Evolutionary conservation across 1,140 invertebrate genomes (phyloP).

Genomic region (Octopus bimaculoides): DNA sequence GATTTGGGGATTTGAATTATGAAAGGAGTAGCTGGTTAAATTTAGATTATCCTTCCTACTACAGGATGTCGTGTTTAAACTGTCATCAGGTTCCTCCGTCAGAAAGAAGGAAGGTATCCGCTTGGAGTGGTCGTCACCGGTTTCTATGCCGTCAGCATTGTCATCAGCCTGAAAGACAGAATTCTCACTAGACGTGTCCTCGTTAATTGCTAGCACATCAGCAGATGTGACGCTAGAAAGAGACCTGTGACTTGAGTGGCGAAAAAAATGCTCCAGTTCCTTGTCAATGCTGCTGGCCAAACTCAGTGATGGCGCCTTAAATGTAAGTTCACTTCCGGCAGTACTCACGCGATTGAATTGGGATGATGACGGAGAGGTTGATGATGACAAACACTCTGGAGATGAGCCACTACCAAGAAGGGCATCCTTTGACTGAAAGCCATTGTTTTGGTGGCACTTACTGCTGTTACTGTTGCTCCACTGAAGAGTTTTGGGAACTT

Average conservation of each 20-base stretch:
- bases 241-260: not conserved
- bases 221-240: no score
- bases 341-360: conserved; percentile 19
- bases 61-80: no score
- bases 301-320: conserved; percentile 25
- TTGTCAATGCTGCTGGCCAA: conserved; percentile 29
- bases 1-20: no score
- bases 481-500: not conserved
- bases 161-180: no score
- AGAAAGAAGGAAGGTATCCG: no score
- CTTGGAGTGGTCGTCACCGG: no score
- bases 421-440: conserved; percentile 8
- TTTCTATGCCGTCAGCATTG: no score
- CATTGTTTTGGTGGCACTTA: not conserved
- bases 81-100: no score
- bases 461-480: not conserved
- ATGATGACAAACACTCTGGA: not conserved
- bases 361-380: not conserved
- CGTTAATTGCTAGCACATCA: no score
- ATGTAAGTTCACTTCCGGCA: conserved; percentile 26
- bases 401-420: conserved; percentile 3
- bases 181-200: no score
- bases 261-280: conserved; percentile 29
- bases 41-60: no score
- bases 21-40: no score